phyloP scores from a whole-genome alignment of 1,140 invertebrate species.

The Hestina assimilis region DNA sequence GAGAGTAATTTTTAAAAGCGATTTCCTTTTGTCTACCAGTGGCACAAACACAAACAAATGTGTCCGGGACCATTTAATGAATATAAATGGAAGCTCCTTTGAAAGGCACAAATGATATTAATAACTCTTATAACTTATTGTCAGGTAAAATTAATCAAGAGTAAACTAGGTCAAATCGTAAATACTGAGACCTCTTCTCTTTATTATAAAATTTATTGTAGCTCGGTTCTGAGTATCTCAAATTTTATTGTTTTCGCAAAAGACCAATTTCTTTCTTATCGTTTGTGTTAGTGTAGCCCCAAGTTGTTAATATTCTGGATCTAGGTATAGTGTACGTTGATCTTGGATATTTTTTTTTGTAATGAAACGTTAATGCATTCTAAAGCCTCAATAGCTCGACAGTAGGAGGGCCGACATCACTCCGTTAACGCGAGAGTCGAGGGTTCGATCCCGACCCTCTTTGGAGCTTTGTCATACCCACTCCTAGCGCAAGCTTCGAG shows the following conservation, averaged over 20 bases:
- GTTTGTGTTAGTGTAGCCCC: too few species aligned
- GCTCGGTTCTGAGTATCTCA: background rate
- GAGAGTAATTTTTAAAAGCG: slow-evolving; percentile 4
- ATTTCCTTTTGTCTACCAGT: slow-evolving; percentile 3
- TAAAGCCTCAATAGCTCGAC: too few species aligned
- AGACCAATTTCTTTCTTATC: background rate
- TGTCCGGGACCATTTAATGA: slow-evolving; percentile 17
- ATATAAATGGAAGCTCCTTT: slow-evolving; percentile 15
- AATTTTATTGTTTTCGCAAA: background rate
- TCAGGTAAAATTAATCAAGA: slow-evolving; percentile 15
- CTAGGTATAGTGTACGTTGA: too few species aligned
- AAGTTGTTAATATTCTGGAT: too few species aligned
- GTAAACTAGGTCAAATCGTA: background rate
- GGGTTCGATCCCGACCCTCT: too few species aligned
- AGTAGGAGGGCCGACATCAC: too few species aligned
- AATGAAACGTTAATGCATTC: too few species aligned
- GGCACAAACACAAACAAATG: slow-evolving; percentile 17
- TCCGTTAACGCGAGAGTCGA: too few species aligned
- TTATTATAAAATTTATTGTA: background rate
- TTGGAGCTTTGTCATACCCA: too few species aligned
- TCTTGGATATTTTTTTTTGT: too few species aligned
- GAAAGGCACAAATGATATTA: slow-evolving; percentile 12
- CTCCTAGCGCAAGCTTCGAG: too few species aligned
- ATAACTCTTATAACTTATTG: slow-evolving; percentile 22
- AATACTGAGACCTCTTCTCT: background rate